A percentile compares a stretch with the other conserved stretches of the same genome.
phyloP scores from a whole-genome alignment of 2,113 vertebrate species.

The Nansenia antarctica region DNA sequence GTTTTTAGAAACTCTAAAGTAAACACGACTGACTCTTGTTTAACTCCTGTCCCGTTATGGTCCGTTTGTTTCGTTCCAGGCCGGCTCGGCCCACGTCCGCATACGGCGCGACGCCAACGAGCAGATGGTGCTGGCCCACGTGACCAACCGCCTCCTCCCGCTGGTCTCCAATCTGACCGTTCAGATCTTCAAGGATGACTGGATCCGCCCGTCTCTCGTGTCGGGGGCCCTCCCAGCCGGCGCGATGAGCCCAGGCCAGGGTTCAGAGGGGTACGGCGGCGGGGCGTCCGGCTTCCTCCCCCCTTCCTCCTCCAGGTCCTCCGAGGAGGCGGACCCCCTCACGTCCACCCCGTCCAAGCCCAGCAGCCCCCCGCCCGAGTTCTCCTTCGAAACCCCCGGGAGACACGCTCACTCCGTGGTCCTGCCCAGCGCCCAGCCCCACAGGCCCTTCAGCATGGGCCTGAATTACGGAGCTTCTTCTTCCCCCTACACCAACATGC shows the following conservation, averaged over 20 bases:
- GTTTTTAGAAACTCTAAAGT: not conserved
- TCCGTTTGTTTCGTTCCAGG: constrained; percentile 70
- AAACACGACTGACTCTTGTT: not conserved
- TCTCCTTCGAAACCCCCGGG: constrained; percentile 91
- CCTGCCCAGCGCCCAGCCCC: constrained; percentile 78
- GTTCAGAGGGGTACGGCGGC: constrained; percentile 85
- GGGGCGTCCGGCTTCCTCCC: constrained; percentile 58
- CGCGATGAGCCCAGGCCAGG: constrained; percentile 79
- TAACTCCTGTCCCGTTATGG: constrained; percentile 1
- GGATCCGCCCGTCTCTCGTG: constrained; percentile 85
- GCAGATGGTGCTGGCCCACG: constrained; percentile 96
- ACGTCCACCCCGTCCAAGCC: constrained; percentile 92
- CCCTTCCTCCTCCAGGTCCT: constrained; percentile 62
- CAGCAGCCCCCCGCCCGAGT: constrained; percentile 91
- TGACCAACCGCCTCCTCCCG: constrained; percentile 89
- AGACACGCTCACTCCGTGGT: constrained; percentile 82
- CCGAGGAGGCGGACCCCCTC: constrained; percentile 74
- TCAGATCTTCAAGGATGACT: constrained; percentile 98
- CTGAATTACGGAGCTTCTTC: constrained; percentile 78
- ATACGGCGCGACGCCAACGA: constrained; percentile 97
- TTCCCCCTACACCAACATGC: constrained; percentile 71
- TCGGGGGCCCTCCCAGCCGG: constrained; percentile 77
- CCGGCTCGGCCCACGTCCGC: constrained; percentile 93
- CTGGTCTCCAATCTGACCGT: constrained; percentile 91
- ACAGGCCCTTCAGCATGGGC: constrained; percentile 81